phyloP scores from a whole-genome alignment of 35 echinoderm and acorn worm genomes.

The Hemicentrotus pulcherrimus region DNA sequence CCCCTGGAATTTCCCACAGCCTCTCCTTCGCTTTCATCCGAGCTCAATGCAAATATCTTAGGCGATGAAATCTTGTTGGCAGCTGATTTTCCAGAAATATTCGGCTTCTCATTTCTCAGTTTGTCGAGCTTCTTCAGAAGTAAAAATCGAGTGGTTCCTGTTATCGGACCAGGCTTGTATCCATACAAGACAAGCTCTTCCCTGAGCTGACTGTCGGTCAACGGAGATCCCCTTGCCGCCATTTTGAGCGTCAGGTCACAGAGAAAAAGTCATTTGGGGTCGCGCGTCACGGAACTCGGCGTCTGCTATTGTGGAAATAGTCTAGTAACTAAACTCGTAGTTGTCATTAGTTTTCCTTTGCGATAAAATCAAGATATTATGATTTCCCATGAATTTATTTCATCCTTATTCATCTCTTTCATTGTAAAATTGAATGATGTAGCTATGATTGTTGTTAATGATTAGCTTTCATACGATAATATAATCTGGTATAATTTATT shows the following conservation, averaged over 20 bases:
- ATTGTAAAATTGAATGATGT: neutral
- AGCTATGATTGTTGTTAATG: neutral
- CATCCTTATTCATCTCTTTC: neutral
- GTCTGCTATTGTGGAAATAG: neutral
- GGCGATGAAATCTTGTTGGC: constrained; percentile 48
- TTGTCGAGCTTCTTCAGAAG: constrained; percentile 64
- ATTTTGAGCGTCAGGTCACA: constrained; percentile 19
- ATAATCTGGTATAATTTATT: neutral
- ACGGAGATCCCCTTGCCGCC: constrained; percentile 52
- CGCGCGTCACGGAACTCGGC: constrained; percentile 40
- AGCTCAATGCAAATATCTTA: constrained; percentile 66
- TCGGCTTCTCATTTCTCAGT: constrained; percentile 57
- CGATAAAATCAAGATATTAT: neutral
- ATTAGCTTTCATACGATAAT: neutral
- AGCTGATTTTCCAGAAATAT: constrained; percentile 40
- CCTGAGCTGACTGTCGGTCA: constrained; percentile 58
- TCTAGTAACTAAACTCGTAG: neutral
- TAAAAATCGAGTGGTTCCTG: constrained; percentile 41
- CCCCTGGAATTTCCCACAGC: constrained; percentile 45
- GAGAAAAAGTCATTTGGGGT: constrained; percentile 35
- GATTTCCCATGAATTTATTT: neutral
- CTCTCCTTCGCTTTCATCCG: constrained; percentile 72
- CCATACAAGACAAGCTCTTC: constrained; percentile 53
- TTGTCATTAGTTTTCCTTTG: neutral
- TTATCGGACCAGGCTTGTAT: constrained; percentile 58